phyloP scores from a whole-genome alignment of 2,113 vertebrate genomes.

The Hepsetus odoe region DNA sequence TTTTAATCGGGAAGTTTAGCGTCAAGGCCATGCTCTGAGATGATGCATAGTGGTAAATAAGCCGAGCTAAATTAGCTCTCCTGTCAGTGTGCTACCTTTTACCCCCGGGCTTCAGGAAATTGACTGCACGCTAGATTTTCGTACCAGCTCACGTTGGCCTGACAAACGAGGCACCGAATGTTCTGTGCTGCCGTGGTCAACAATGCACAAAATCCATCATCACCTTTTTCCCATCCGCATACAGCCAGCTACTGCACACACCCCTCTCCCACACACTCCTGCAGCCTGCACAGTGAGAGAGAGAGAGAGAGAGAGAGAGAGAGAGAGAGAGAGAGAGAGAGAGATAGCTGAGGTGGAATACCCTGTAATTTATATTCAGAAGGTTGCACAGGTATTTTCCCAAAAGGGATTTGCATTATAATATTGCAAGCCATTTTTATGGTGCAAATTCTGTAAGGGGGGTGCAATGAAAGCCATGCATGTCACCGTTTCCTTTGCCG shows the following conservation, averaged over 20 bases:
- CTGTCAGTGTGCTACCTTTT: constrained; percentile 93
- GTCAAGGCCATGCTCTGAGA: constrained; percentile 88
- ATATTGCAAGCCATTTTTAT: constrained; percentile 48
- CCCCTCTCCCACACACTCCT: constrained; percentile 50
- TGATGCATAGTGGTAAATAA: constrained; percentile 99
- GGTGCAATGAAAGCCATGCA: constrained; percentile 20
- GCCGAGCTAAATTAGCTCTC: constrained; percentile 95
- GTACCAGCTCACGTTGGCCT: constrained; percentile 98
- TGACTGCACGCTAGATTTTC: constrained; percentile 99
- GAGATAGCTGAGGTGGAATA: constrained; percentile 50
- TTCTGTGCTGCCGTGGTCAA: constrained; percentile 90
- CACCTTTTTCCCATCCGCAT: constrained; percentile 88
- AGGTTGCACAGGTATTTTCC: constrained; percentile 54
- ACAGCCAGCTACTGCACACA: constrained; percentile 73
- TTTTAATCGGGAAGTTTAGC: constrained; percentile 87
- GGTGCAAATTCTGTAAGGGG: constrained; percentile 28
- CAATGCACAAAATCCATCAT: constrained; percentile 93
- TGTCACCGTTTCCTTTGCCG: constrained; percentile 28
- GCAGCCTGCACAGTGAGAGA: constrained; percentile 58
- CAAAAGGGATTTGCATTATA: constrained; percentile 55
- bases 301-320: constrained; percentile 36
- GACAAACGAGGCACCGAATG: constrained; percentile 89
- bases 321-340: constrained; percentile 21
- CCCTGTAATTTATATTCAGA: constrained; percentile 54
- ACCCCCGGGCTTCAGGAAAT: constrained; percentile 94